Base-by-base conservation (phyloP, 2,797 vertebrate species). In the Catostomus latipinnis region DNA sequence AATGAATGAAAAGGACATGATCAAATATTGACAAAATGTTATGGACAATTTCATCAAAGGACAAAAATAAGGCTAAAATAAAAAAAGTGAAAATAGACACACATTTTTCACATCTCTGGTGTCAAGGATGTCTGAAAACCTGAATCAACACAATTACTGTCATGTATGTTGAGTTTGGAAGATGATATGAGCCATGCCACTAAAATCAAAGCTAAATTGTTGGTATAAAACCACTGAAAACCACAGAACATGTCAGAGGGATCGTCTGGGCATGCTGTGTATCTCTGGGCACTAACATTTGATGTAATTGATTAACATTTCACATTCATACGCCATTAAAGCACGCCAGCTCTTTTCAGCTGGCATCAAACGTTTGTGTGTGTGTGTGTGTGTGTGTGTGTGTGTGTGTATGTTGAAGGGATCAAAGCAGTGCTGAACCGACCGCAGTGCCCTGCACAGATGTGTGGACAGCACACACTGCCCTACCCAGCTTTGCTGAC, bases 381-480 rank as follows among this genome's bases (percentile, higher is more conserved):
- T 76, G 52, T 67, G 75, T 82, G 65, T 82, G 67, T 34, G 18
- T 34, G 34, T 34, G 34, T 34, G 34, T 34, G 34, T 34, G 34
- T 22, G 22, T 22, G 22, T 22, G 22, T 22, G 22, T 34, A 4
- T 34, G 34, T 34, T 34, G 6, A 6, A 71, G 48, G 66, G 81
- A 78, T 67, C 52, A 2, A 71, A 63, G 73, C n/a, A 72, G 73
- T 65, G 43, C 45, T 81, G 69, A 75, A 65, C 53, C 43, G 34
- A 63, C 61, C 62, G 76, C 70, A 65, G 71, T 81, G 83, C 72
- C 13, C 73, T 43, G 68, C 78, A 86, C 84, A 58, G 83, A 86
- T 87, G 86, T 87, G 85, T 83, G 85, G 87, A 88, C 45, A 82
- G 65, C 67, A 86, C 66, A 83, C 48, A 71, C 45, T 56, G 43